Conservation (phyloP, 2,113 vertebrate genomes). For the Gobio gobio region DNA sequence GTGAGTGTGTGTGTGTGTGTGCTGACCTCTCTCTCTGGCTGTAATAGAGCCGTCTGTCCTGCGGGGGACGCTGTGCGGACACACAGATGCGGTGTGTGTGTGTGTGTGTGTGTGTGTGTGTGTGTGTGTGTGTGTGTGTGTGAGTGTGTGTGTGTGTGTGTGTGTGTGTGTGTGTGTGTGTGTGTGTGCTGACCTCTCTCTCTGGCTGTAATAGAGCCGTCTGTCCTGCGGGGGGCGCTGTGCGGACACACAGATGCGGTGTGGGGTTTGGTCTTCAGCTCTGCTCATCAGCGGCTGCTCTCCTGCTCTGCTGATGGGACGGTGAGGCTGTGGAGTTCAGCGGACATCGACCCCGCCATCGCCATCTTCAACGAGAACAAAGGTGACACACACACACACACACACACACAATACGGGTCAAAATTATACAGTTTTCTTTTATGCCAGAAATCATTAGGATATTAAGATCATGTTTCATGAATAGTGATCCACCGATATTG, state of each 20-base stretch:
- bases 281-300: slow-evolving; percentile 87
- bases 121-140: too few relatives aligned
- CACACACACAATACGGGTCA: too few relatives aligned
- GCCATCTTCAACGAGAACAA: slow-evolving; percentile 90
- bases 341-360: slow-evolving; percentile 84
- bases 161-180: not conserved
- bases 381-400: slow-evolving; percentile 77
- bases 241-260: slow-evolving; percentile 91
- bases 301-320: slow-evolving; percentile 98
- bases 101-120: too few relatives aligned
- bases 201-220: slow-evolving; percentile 79
- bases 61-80: slow-evolving; percentile 87
- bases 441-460: too few relatives aligned
- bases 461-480: too few relatives aligned
- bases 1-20: not conserved
- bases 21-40: not conserved
- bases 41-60: slow-evolving; percentile 87
- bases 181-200: not conserved
- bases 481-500: too few relatives aligned
- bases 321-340: slow-evolving; percentile 90
- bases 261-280: slow-evolving; percentile 94
- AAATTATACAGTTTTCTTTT: too few relatives aligned
- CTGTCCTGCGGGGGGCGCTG: slow-evolving; percentile 87
- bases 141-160: too few relatives aligned
- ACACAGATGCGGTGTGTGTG: slow-evolving; percentile 90